Evolutionary conservation across 2,888 invertebrate genomes (phyloP), one percentile per base, ranked within the genome.

Genomic region (Campaea margaritaria): DNA sequence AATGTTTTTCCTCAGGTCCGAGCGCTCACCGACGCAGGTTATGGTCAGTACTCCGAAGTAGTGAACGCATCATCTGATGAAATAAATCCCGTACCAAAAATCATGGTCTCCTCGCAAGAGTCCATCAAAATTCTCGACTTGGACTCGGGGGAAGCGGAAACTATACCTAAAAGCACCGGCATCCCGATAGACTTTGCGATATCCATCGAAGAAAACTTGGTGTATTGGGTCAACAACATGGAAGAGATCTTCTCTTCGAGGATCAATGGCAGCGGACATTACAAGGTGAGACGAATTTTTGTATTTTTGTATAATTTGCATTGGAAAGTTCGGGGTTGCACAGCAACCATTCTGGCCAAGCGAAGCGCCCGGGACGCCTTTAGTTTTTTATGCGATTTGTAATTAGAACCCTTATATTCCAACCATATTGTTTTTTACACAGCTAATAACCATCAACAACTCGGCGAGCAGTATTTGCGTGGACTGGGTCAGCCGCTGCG

Each of bases 401-500:
- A 11, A 3, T 34, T 34, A 21, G 5, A 21, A n/a, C n/a, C n/a
- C n/a, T 21, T 5, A 21, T 5, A 21, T 2, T 21, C 21, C 2
- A 21, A 5, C 21, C 21, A 21, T 5, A 21, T 31, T 31, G 7
- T 31, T 31, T 31, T n/a, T 58, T 59, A 67, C 74, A 27, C 71
- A 93, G 93, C 71, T 93, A 51, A 82, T 83, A 45, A 90, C 93
- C 14, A 90, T 90, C 27, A 93, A 91, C 62, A 90, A 87, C 2
- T 83, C 90, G 12, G 92, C 90, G 2, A 86, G 94, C 10, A 95
- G 96, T 61, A 85, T 98, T 27, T 95, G 96, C 1, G 93, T 97
- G 0, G 98, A 99, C 85, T 99, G 98, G 98, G 94, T 98, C 43
- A 95, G 96, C 48, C 93, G 97, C 48, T 95, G 95, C 45, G 89